Evolutionary conservation across 2,113 vertebrate species (phyloP).

Genomic region (Vanacampus margaritifer): DNA sequence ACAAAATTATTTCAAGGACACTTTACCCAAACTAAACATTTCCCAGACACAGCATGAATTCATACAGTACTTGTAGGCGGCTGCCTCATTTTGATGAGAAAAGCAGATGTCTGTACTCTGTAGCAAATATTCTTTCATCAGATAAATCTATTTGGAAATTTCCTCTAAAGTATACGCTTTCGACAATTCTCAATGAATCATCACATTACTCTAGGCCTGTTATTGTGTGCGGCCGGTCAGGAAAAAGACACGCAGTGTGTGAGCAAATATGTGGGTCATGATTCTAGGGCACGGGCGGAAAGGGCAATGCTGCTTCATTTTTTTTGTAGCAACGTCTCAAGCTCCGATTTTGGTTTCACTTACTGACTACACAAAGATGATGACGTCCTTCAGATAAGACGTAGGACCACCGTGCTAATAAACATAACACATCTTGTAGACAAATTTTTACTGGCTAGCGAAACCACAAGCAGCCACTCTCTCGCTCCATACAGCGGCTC

Average conservation of each 20-base stretch:
- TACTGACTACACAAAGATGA: background rate
- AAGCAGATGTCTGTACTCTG: slow-evolving; percentile 26
- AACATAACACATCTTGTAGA: slow-evolving; percentile 1
- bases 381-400: background rate
- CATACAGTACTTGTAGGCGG: slow-evolving; percentile 32
- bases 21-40: slow-evolving; percentile 35
- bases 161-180: slow-evolving; percentile 52
- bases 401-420: background rate
- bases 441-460: slow-evolving; percentile 31
- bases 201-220: slow-evolving; percentile 51
- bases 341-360: slow-evolving; percentile 2
- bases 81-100: slow-evolving; percentile 30
- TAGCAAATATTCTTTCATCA: slow-evolving; percentile 50
- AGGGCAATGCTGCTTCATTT: slow-evolving; percentile 49
- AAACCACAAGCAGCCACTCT: slow-evolving; percentile 25
- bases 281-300: slow-evolving; percentile 65
- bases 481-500: slow-evolving; percentile 20
- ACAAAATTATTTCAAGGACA: slow-evolving; percentile 24
- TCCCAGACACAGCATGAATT: slow-evolving; percentile 16
- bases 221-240: slow-evolving; percentile 46
- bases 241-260: slow-evolving; percentile 52
- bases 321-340: slow-evolving; percentile 34
- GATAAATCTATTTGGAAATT: slow-evolving; percentile 45
- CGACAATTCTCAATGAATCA: slow-evolving; percentile 50
- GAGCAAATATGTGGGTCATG: slow-evolving; percentile 67